Base-by-base conservation (phyloP, 2,797 vertebrate species). In the Eulemur mongoz region DNA sequence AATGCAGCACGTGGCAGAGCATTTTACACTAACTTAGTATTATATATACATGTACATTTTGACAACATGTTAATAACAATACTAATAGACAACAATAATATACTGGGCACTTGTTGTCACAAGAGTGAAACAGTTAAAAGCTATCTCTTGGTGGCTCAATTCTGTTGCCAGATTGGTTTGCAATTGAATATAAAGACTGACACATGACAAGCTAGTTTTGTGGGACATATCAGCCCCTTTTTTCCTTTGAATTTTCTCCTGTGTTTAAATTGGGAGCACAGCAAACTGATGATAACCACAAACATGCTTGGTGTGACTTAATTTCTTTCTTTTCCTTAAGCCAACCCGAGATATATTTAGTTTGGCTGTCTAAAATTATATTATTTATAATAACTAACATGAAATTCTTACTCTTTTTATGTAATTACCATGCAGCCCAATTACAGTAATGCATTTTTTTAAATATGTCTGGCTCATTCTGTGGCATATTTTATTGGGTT, bases 61-160 rank as follows among this genome's bases (percentile, higher is more conserved):
- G 80, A 91, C n/a, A 94, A 22, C 25, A 63, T 30, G 1, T n/a
- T 54, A 70, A 40, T 50, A 35, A 65, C n/a, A 76, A 35, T 4
- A 40, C 15, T 79, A 75, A 85, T 38, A 10, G 0, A 13, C 2
- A 83, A 32, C 4, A 43, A 25, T 70, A 18, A 73, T 83, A 75
- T 50, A 57, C n/a, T 35, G 27, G 75, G 69, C 88, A 89, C 97
- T 96, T 94, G 92, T 96, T 95, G 94, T 94, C 92, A 91, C 93
- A 91, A 97, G 95, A 96, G 59, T 61, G 54, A 48, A 94, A 94
- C 61, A 96, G 93, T 97, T 96, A 94, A 95, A 93, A 97, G 59
- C 54, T 82, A 95, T 96, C 54, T 95, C 22, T 91, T 32, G 38
- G 4, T 17, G 79, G 17, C 38, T 92, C 25, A 40, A 5, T 52